A percentile compares a stretch with the other conserved stretches of the same genome.
Evolutionary conservation across 2,113 vertebrate genomes (phyloP).

Genomic region (Pogona vitticeps): DNA sequence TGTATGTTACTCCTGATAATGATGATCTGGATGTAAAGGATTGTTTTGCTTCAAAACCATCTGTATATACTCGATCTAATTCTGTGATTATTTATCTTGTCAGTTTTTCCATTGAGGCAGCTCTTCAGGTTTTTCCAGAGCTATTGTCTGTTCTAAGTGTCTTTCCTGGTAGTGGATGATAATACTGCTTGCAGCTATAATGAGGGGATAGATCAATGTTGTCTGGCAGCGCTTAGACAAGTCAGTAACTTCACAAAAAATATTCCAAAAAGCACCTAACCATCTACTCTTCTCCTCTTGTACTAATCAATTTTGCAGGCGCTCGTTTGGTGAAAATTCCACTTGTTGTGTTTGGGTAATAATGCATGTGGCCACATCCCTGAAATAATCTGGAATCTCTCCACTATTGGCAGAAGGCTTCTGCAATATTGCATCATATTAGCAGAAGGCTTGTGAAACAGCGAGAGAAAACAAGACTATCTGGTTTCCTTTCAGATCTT

Average conservation of each 20-base stretch:
- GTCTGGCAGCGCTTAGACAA: slow-evolving; percentile 48
- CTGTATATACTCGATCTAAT: slow-evolving; percentile 26
- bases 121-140: slow-evolving; percentile 36
- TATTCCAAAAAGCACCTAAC: slow-evolving; percentile 26
- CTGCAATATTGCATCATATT: not conserved
- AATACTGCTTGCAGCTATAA: slow-evolving; percentile 43
- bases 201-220: slow-evolving; percentile 53
- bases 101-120: slow-evolving; percentile 55
- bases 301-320: not conserved
- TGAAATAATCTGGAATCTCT: not conserved
- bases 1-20: not conserved
- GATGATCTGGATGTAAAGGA: slow-evolving; percentile 7
- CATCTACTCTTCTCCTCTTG: slow-evolving; percentile 10
- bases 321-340: not conserved
- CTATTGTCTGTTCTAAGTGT: slow-evolving; percentile 27
- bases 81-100: slow-evolving; percentile 20
- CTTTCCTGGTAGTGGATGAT: slow-evolving; percentile 41
- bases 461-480: not conserved
- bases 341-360: not conserved
- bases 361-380: not conserved
- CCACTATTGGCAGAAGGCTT: no score
- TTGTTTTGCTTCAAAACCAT: slow-evolving; percentile 34
- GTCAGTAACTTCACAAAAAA: slow-evolving; percentile 46
- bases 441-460: not conserved
- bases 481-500: not conserved